Percentiles rank a stretch among this genome's conserved stretches.
phyloP scores from a whole-genome alignment of 64 coral and sea anemone species.

The Pocillopora verrucosa region DNA sequence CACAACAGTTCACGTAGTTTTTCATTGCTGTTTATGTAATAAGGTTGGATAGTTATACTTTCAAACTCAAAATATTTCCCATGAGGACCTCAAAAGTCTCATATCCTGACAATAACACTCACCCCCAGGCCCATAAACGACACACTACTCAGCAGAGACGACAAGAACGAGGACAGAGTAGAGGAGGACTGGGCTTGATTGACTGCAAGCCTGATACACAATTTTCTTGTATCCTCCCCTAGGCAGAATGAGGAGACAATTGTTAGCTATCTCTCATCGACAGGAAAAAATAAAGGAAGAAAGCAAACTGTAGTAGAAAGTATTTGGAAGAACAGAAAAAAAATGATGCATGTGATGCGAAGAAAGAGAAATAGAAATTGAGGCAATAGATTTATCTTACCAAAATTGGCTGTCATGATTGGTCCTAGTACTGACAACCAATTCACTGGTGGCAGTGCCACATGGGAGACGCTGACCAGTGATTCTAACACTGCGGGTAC shows the following conservation, averaged over 20 bases:
- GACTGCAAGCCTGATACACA: slow-evolving; percentile 71
- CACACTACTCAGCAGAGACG: slow-evolving; percentile 62
- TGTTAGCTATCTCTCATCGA: neutral
- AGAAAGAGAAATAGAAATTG: too few relatives aligned
- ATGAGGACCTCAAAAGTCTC: neutral
- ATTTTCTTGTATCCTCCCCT: slow-evolving; percentile 54
- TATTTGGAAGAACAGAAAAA: neutral
- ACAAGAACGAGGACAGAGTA: slow-evolving; percentile 64
- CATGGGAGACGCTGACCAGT: slow-evolving; percentile 49
- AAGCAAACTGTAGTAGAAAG: neutral
- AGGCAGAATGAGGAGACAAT: neutral
- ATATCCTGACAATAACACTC: neutral
- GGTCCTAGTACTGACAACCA: slow-evolving; percentile 79
- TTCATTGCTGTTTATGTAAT: too few relatives aligned
- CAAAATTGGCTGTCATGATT: slow-evolving; percentile 63
- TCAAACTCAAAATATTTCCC: neutral
- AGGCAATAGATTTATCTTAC: slow-evolving; percentile 37
- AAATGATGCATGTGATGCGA: neutral
- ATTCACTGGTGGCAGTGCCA: slow-evolving; percentile 78
- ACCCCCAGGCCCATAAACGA: slow-evolving; percentile 62
- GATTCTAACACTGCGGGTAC: slow-evolving; percentile 54
- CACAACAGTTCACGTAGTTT: too few relatives aligned
- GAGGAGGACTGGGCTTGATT: slow-evolving; percentile 67
- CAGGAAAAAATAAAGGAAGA: neutral
- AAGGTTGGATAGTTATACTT: neutral